Percentiles rank a stretch among this genome's conserved stretches.
Conservation (phyloP, 1,140 invertebrate species). For the Sinella curviseta region DNA sequence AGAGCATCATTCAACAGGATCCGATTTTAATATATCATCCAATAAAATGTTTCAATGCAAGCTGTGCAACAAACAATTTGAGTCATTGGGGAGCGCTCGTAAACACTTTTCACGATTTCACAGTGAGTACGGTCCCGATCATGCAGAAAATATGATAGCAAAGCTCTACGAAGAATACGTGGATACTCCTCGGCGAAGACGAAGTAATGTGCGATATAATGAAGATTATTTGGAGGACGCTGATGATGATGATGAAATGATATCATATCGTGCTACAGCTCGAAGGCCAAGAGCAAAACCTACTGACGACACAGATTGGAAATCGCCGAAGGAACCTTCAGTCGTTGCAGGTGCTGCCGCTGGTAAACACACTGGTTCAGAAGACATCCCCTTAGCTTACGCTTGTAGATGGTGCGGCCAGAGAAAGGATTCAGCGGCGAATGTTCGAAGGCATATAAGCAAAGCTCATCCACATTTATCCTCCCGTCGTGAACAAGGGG, state of each 20-base stretch:
- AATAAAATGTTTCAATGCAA: conserved; percentile 18
- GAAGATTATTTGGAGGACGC: background rate
- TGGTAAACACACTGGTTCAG: too few relatives aligned
- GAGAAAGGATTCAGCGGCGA: background rate
- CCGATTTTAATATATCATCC: background rate
- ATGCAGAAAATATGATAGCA: background rate
- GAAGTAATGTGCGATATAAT: background rate
- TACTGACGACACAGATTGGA: background rate
- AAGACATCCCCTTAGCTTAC: background rate
- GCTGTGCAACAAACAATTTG: background rate
- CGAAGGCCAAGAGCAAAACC: background rate
- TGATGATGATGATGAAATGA: background rate
- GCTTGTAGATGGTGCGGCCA: background rate
- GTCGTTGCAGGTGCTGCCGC: too few relatives aligned
- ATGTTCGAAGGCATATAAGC: background rate
- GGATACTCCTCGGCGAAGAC: background rate
- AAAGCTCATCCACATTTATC: background rate
- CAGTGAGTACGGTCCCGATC: background rate
- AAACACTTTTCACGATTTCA: background rate
- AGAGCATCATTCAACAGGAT: background rate
- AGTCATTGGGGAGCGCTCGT: background rate
- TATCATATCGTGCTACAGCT: background rate
- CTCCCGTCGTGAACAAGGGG: background rate
- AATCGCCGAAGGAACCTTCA: too few relatives aligned
- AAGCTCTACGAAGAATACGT: background rate